These are phyloP conservation scores for Notarius lentiginosus DNA, from an alignment of 2,113 vertebrate species.

Conservation along the genomic window DNA sequence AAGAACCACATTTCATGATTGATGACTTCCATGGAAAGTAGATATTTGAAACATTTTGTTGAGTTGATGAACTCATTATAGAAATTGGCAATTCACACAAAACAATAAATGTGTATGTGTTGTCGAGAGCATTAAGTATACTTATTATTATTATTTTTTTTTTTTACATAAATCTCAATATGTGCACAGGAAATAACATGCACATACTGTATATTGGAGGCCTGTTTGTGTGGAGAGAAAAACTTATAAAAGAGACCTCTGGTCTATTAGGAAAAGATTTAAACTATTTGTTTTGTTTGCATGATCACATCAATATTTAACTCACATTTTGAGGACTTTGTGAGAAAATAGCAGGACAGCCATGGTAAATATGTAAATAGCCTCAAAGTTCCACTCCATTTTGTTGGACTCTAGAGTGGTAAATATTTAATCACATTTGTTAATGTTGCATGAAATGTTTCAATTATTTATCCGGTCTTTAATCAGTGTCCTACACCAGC, in stretches of 20 bases:
- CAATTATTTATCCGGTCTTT: conserved; percentile 53
- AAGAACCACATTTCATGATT: background rate
- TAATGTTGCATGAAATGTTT: conserved; percentile 39
- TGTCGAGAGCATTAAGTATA: background rate
- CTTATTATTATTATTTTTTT: background rate
- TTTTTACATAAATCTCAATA: background rate
- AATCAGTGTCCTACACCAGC: conserved; percentile 40
- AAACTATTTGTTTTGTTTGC: conserved; percentile 7
- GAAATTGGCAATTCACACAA: background rate
- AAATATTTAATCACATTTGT: conserved; percentile 52
- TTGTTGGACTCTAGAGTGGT: conserved; percentile 37
- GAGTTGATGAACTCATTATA: background rate
- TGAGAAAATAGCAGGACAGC: conserved; percentile 7
- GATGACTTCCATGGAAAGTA: background rate
- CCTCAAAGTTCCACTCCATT: conserved; percentile 38
- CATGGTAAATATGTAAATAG: conserved; percentile 47
- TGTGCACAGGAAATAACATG: background rate
- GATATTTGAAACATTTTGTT: background rate
- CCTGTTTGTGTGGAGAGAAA: background rate
- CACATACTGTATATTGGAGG: background rate
- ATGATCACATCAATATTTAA: conserved; percentile 7
- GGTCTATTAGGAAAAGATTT: background rate
- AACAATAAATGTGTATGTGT: background rate
- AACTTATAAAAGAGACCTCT: background rate
- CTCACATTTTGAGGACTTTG: background rate